Base-by-base conservation (phyloP, 2,888 invertebrate species). In the Euzophera pinguis region DNA sequence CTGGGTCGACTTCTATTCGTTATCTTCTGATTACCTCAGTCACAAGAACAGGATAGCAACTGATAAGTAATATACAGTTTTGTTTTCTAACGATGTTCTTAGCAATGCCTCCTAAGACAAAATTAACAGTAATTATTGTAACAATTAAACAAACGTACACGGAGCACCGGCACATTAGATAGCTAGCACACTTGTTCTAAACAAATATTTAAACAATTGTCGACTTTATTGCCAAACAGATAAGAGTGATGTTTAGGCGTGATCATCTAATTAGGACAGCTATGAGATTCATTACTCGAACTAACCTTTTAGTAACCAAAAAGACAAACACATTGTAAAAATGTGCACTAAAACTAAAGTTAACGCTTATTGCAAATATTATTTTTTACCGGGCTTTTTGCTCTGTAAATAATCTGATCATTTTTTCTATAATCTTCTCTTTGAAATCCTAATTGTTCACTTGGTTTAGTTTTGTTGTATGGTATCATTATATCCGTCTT, bases 161-260 rank as follows among this genome's bases (percentile, higher is more conserved):
- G 29, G 27, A 29, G 22, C 29, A 6, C 16, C 13, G 39, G 14
- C 9, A 29, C 39, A 27, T 50, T 50, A 14, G 39, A 14, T 32
- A 50, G 41, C 27, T 16, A 16, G 27, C 13, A 35, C 47, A n/a
- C n/a, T 16, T 6, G 12, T 27, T 10, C 1, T n/a, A 37, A 50
- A 50, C 38, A 13, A 50, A 50, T 32, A 50, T 39, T 48, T 50
- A 13, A 41, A 14, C 49, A 16, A 50, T 10, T 50, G 29, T 29
- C 13, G 32, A 29, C 39, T 50, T 38, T 50, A 50, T 16, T 9
- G n/a, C 13, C 5, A 32, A 29, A 27, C 4, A 29, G 29, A 50
- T 50, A 50, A 50, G 49, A 38, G 12, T 27, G 27, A 1, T 48
- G 38, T 27, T 41, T 32, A 16, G n/a, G 27, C 49, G 49, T 50